phyloP scores from a whole-genome alignment of 1,140 invertebrate genomes.

The Drosophila ohnishii region DNA sequence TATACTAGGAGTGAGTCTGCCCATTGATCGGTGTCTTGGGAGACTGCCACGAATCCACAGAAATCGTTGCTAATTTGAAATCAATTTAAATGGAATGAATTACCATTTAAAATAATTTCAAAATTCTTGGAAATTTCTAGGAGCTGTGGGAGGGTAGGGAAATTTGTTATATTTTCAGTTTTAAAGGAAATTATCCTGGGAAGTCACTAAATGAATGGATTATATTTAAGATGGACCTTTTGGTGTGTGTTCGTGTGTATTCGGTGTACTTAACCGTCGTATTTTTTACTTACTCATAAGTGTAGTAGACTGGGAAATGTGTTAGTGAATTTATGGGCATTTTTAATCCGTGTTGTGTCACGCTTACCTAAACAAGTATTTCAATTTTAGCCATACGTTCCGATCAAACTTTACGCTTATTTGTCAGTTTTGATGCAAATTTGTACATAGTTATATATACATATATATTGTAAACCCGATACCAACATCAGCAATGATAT shows the following conservation, averaged over 20 bases:
- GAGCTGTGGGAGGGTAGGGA: neutral
- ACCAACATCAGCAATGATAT: conserved; percentile 49
- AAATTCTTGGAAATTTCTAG: neutral
- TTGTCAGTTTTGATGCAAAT: conserved; percentile 47
- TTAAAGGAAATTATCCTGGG: too few relatives aligned
- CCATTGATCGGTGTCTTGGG: neutral
- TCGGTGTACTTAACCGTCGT: conserved; percentile 18
- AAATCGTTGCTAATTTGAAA: neutral
- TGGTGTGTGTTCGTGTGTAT: conserved; percentile 11
- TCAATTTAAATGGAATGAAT: neutral
- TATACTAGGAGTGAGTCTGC: neutral
- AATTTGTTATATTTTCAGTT: conserved; percentile 3
- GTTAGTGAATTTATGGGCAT: conserved; percentile 60
- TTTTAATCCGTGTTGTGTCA: conserved; percentile 67
- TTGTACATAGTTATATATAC: conserved; percentile 31
- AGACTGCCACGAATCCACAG: conserved; percentile 1
- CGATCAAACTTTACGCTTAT: conserved; percentile 47
- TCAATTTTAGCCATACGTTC: conserved; percentile 59
- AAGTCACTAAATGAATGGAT: conserved; percentile 1
- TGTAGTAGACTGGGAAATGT: conserved; percentile 57
- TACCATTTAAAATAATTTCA: neutral
- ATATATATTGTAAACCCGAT: conserved; percentile 20
- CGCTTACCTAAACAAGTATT: conserved; percentile 44
- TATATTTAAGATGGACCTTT: conserved; percentile 8
- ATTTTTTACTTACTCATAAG: conserved; percentile 38